These are phyloP conservation scores for Gastracanthus pulcherrimus DNA, from an alignment of 2,888 invertebrate genomes.

Conservation along the genomic window DNA sequence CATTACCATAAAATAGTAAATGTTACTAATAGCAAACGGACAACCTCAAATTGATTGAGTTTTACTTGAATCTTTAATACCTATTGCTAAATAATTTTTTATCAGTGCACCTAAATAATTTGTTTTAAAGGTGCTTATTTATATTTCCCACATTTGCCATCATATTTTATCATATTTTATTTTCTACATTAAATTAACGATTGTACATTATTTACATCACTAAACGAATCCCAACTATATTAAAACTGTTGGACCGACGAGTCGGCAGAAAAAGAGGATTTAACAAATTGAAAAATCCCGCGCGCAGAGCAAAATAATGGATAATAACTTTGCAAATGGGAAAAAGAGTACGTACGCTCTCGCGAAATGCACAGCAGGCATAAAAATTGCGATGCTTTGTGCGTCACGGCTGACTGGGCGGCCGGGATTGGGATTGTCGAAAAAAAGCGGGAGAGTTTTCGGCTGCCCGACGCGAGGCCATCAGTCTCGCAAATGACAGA, in stretches of 20 bases:
- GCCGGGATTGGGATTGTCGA: neutral
- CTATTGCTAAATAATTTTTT: too few relatives aligned
- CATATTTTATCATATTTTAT: too few relatives aligned
- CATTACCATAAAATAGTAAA: too few relatives aligned
- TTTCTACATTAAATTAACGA: too few relatives aligned
- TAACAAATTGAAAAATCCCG: neutral
- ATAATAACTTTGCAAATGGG: constrained; percentile 8
- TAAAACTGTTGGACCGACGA: neutral
- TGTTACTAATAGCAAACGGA: too few relatives aligned
- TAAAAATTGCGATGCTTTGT: constrained; percentile 4
- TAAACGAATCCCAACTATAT: neutral
- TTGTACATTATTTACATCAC: neutral
- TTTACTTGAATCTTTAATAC: too few relatives aligned
- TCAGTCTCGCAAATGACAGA: neutral
- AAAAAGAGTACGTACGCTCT: neutral
- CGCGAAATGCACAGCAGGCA: constrained; percentile 7
- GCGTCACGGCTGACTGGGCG: neutral
- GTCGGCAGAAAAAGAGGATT: neutral
- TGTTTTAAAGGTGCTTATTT: too few relatives aligned
- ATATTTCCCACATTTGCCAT: neutral
- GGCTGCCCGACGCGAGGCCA: neutral
- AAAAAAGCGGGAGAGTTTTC: constrained; percentile 16
- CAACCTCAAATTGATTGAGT: too few relatives aligned
- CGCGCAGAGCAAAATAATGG: neutral
- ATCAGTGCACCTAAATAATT: too few relatives aligned